Evolutionary conservation across 2,888 invertebrate species (phyloP).

Genomic region (Acrobasis suavella): DNA sequence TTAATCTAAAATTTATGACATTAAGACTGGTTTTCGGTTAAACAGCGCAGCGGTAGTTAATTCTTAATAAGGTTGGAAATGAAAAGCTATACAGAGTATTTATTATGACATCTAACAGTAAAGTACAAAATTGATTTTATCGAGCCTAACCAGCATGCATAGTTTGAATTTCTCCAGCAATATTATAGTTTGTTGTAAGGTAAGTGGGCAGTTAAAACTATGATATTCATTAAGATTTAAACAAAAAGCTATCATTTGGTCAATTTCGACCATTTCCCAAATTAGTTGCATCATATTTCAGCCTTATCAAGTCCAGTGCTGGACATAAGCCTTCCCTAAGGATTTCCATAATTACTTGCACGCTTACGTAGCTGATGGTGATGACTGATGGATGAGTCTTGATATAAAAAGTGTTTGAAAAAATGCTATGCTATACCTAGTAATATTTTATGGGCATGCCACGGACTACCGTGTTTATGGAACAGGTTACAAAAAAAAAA

Average conservation of each 20-base stretch:
- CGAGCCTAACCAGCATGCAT: slow-evolving; percentile 61
- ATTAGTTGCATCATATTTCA: too few species aligned
- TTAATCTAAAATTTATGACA: slow-evolving; percentile 50
- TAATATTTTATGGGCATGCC: too few species aligned
- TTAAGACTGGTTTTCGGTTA: slow-evolving; percentile 61
- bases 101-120: slow-evolving; percentile 77
- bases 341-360: too few species aligned
- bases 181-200: slow-evolving; percentile 43
- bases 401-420: too few species aligned
- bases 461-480: too few species aligned
- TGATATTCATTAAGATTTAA: slow-evolving; percentile 55
- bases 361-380: too few species aligned
- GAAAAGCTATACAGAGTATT: slow-evolving; percentile 72
- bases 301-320: too few species aligned
- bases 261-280: too few species aligned
- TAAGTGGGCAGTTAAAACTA: slow-evolving; percentile 50
- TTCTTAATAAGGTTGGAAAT: slow-evolving; percentile 59
- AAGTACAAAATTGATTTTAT: slow-evolving; percentile 79
- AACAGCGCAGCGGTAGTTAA: slow-evolving; percentile 50
- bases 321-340: too few species aligned
- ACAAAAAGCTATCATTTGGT: slow-evolving; percentile 31
- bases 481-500: too few species aligned
- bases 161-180: slow-evolving; percentile 59
- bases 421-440: too few species aligned
- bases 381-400: too few species aligned